phyloP scores from a whole-genome alignment of 1,140 invertebrate genomes.

The Aphelenchoides besseyi region DNA sequence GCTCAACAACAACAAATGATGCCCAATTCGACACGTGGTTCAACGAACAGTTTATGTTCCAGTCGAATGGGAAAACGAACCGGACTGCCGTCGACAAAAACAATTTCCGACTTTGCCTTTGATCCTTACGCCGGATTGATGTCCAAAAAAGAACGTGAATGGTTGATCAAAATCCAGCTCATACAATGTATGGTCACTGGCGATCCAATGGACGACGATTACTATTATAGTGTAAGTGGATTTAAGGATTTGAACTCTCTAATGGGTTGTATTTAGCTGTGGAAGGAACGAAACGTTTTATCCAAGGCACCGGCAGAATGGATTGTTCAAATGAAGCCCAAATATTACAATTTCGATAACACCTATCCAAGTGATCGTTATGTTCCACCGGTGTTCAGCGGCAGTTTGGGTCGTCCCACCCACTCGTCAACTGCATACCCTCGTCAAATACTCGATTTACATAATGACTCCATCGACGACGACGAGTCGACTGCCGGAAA shows the following conservation, averaged over 20 bases:
- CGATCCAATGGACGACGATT: slow-evolving; percentile 58
- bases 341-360: slow-evolving; percentile 51
- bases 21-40: background rate
- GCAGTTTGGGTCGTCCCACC: slow-evolving; percentile 49
- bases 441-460: slow-evolving; percentile 41
- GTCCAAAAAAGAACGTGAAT: slow-evolving; percentile 61
- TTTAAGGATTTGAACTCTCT: slow-evolving; percentile 9
- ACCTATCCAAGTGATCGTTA: slow-evolving; percentile 44
- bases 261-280: slow-evolving; percentile 44
- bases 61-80: background rate
- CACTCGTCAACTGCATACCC: slow-evolving; percentile 44
- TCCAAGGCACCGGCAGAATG: slow-evolving; percentile 41
- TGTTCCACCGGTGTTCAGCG: slow-evolving; percentile 44
- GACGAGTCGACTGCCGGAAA: slow-evolving; percentile 27
- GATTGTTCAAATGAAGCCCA: slow-evolving; percentile 38
- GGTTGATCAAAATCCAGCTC: slow-evolving; percentile 61
- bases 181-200: slow-evolving; percentile 57
- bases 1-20: background rate
- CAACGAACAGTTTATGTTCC: background rate
- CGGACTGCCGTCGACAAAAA: slow-evolving; percentile 2
- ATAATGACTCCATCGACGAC: slow-evolving; percentile 33
- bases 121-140: slow-evolving; percentile 62
- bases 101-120: slow-evolving; percentile 51
- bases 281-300: slow-evolving; percentile 49
- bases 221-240: slow-evolving; percentile 55